Evolutionary conservation across 1,140 invertebrate species (phyloP).

Genomic region (Euschistus heros): DNA sequence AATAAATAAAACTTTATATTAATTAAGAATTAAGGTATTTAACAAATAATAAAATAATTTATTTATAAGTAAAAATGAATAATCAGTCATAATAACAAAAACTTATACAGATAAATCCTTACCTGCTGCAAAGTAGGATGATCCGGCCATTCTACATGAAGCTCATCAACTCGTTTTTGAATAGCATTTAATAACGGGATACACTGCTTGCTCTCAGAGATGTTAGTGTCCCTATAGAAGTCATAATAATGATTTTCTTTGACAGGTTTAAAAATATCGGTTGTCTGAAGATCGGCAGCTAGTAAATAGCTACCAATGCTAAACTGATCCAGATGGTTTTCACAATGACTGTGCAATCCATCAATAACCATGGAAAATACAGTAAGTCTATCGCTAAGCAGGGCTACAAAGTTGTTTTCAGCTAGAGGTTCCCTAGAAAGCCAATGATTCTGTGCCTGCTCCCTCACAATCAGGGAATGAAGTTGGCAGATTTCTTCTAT

Average conservation of each 20-base stretch:
- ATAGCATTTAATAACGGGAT: constrained; percentile 54
- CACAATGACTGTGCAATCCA: constrained; percentile 31
- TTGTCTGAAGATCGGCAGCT: constrained; percentile 28
- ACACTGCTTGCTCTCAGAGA: constrained; percentile 63
- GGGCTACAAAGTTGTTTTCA: constrained; percentile 31
- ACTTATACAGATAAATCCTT: constrained; percentile 32
- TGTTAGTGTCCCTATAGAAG: constrained; percentile 79
- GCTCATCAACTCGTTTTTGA: constrained; percentile 46
- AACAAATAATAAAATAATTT: background rate
- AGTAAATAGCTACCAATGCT: constrained; percentile 45
- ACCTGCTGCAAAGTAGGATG: constrained; percentile 76
- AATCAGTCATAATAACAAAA: background rate
- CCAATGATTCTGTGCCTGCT: constrained; percentile 48
- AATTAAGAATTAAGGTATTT: no score
- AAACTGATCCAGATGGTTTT: constrained; percentile 40
- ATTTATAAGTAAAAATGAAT: constrained; percentile 28
- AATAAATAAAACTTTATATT: no score
- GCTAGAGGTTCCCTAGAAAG: constrained; percentile 31
- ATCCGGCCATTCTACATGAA: constrained; percentile 79
- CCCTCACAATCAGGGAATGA: constrained; percentile 47
- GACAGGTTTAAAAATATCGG: background rate
- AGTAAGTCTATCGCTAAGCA: constrained; percentile 44
- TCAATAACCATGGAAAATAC: constrained; percentile 41
- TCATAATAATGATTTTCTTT: constrained; percentile 41
- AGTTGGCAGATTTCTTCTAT: constrained; percentile 45